Conservation (phyloP, 2,113 vertebrate genomes). For the Tympanuchus pallidicinctus region DNA sequence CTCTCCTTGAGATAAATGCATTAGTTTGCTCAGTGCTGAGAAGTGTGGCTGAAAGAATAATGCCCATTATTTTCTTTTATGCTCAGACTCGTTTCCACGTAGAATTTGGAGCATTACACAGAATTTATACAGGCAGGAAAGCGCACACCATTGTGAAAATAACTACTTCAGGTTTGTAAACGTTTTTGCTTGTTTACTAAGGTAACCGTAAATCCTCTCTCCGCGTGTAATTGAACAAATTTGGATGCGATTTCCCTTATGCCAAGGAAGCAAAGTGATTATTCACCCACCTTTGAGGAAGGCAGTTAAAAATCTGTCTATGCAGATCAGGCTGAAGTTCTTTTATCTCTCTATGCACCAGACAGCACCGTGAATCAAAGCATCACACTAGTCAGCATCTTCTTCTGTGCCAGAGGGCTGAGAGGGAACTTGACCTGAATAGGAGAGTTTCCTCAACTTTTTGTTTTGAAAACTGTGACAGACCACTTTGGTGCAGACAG, state of each 20-base stretch:
- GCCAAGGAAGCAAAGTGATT: neutral
- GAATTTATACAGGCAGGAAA: neutral
- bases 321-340: neutral
- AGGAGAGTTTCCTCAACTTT: neutral
- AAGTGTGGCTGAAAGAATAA: neutral
- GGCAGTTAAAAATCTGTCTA: neutral
- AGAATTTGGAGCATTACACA: neutral
- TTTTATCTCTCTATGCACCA: neutral
- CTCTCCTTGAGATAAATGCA: neutral
- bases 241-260: neutral
- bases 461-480: neutral
- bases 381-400: neutral
- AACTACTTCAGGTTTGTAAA: neutral
- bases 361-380: neutral
- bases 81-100: neutral
- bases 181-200: neutral
- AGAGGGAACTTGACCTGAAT: conserved; percentile 1
- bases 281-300: neutral
- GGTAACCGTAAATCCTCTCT: neutral
- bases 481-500: neutral
- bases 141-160: rapidly evolving
- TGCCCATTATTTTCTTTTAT: neutral
- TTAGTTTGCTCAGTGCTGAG: neutral
- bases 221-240: neutral
- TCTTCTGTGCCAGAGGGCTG: neutral